Evolutionary conservation across 2,113 vertebrate species (phyloP).

Genomic region (Corythoichthys intestinalis): DNA sequence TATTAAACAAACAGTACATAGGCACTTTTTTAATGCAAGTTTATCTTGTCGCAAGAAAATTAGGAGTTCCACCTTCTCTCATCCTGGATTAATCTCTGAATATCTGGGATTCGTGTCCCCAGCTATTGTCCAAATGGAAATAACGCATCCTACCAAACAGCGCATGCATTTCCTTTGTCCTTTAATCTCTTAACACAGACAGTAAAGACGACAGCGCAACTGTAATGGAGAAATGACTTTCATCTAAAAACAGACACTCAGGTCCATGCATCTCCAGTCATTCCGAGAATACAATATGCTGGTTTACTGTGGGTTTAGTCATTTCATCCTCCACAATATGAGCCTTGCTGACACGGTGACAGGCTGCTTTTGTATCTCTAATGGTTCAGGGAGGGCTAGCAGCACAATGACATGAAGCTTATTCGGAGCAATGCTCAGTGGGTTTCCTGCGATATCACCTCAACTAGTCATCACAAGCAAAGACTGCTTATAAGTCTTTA

Average conservation of each 20-base stretch:
- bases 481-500: constrained; percentile 35
- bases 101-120: constrained; percentile 46
- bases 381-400: constrained; percentile 29
- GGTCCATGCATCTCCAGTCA: constrained; percentile 14
- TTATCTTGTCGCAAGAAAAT: too few relatives aligned
- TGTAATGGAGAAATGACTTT: constrained; percentile 11
- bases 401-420: constrained; percentile 37
- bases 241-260: not conserved
- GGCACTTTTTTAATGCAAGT: too few relatives aligned
- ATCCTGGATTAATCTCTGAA: constrained; percentile 50
- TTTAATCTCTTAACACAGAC: constrained; percentile 18
- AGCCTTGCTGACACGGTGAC: constrained; percentile 21
- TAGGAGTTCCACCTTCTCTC: constrained; percentile 42
- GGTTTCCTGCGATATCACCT: constrained; percentile 29
- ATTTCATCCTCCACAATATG: constrained; percentile 26
- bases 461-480: constrained; percentile 46
- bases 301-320: constrained; percentile 15
- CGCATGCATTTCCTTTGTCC: constrained; percentile 39
- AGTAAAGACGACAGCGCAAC: constrained; percentile 9
- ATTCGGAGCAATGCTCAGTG: constrained; percentile 43
- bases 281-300: constrained; percentile 29
- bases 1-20: too few relatives aligned
- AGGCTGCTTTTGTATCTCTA: constrained; percentile 37
- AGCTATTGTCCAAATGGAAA: constrained; percentile 30
- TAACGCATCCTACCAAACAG: constrained; percentile 26